These are phyloP conservation scores for Pangasius mekongensis DNA, from an alignment of 2,797 vertebrate genomes.

Conservation along the genomic window DNA sequence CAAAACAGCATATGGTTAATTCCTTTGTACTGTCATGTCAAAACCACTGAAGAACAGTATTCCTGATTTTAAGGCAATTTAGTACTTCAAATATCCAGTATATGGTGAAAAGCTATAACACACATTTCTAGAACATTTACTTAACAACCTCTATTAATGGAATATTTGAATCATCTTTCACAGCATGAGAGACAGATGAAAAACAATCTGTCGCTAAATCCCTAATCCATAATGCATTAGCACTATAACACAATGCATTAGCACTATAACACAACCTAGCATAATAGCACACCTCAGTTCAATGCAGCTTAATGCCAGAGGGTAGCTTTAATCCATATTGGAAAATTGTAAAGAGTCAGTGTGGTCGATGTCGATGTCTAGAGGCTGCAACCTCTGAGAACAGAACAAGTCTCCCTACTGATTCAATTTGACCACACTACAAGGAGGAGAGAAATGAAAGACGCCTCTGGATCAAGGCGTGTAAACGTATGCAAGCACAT, in stretches of 20 bases:
- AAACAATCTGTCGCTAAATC: slow-evolving; percentile 10
- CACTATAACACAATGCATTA: slow-evolving; percentile 15
- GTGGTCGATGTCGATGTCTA: slow-evolving; percentile 3
- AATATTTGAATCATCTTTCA: slow-evolving; percentile 19
- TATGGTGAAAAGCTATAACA: neutral
- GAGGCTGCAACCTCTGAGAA: slow-evolving; percentile 8
- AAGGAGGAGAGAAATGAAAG: slow-evolving; percentile 27
- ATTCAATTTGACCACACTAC: slow-evolving; percentile 19
- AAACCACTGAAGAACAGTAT: neutral
- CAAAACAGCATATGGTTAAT: neutral
- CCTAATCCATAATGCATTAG: slow-evolving; percentile 37
- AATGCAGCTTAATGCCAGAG: slow-evolving; percentile 8
- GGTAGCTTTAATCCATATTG: slow-evolving; percentile 47
- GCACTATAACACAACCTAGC: slow-evolving; percentile 7
- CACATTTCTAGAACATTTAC: neutral
- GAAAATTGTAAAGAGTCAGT: slow-evolving; percentile 38
- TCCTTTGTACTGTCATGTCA: neutral
- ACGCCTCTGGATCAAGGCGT: neutral
- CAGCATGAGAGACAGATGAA: slow-evolving; percentile 5
- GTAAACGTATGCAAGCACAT: neutral
- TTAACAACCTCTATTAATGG: slow-evolving; percentile 5
- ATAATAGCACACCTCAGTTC: slow-evolving; percentile 22
- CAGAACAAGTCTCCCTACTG: slow-evolving; percentile 22
- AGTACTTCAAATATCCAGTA: neutral
- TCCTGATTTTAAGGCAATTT: neutral